Percentiles rank a stretch among this genome's conserved stretches.
These are phyloP conservation scores for Etheostoma perlongum DNA, from an alignment of 2,797 vertebrate genomes.

Conservation along the genomic window DNA sequence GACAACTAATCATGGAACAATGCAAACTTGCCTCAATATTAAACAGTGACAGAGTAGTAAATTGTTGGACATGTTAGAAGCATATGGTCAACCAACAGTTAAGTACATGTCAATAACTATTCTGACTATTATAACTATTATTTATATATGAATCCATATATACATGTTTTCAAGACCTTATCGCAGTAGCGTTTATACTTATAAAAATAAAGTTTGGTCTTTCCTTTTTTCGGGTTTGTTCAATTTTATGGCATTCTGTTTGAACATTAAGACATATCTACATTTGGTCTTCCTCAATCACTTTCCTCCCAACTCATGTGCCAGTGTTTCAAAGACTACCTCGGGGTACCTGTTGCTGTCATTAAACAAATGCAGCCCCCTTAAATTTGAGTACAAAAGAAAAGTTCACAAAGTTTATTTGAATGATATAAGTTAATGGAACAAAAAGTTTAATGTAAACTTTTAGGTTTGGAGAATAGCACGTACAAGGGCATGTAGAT, in stretches of 20 bases:
- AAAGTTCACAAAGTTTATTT: constrained; percentile 31
- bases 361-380: constrained; percentile 3
- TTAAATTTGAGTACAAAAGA: constrained; percentile 25
- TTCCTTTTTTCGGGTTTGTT: constrained; percentile 55
- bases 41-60: constrained; percentile 49
- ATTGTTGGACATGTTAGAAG: constrained; percentile 61
- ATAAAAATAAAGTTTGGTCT: constrained; percentile 84
- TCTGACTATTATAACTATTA: constrained; percentile 69
- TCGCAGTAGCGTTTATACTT: constrained; percentile 50
- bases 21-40: constrained; percentile 38
- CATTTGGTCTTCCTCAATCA: constrained; percentile 70
- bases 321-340: constrained; percentile 77
- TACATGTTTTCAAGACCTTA: constrained; percentile 65
- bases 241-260: constrained; percentile 76
- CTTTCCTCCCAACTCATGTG: constrained; percentile 16
- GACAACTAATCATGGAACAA: constrained; percentile 39
- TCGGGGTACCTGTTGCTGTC: constrained; percentile 2
- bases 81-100: constrained; percentile 57
- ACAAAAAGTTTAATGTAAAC: constrained; percentile 44
- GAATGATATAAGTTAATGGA: constrained; percentile 6
- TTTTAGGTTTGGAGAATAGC: background rate
- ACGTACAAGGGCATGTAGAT: background rate
- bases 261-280: constrained; percentile 71
- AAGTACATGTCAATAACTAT: constrained; percentile 63
- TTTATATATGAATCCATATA: constrained; percentile 68